Base-by-base conservation (phyloP, 2,113 vertebrate genomes). In the Festucalex cinctus region DNA sequence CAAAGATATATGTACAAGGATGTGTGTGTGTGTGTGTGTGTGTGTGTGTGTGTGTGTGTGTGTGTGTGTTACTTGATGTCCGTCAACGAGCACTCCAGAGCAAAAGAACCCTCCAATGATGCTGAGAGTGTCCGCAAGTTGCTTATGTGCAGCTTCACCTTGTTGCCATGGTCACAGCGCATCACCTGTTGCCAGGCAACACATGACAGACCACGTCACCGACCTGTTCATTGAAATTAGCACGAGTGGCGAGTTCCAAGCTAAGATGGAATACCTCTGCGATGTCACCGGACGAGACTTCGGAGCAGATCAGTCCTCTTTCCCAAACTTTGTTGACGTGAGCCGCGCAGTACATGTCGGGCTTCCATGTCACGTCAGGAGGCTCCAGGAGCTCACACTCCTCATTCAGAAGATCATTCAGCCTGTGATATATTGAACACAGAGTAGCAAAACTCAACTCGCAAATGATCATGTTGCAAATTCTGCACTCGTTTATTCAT, bases 141-240 rank as follows among this genome's bases (percentile, higher is more conserved):
- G 58, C 66, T 79, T 67, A 88, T n/a, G 44, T 92, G 86, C 20
- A 95, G 69, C 59, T 84, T 86, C 77, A 90, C 86, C 64, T 73
- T 88, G 79, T 83, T 90, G 71, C 96, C 97, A 84, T 92, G 91
- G 69, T 99, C 97, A 81, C 93, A 95, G 36, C 93, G 92, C 26
- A 91, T 82, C 61, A 98, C 93, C 97, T 99, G 75, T 26, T 63
- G 28, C 17, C 54, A 65, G 32, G 10, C 63, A 68, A 37, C 22
- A 77, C 13, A 63, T 16, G 12, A 4, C 13, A 63, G 4, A 67
- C 3, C 54, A 20, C 73, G 12, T 36, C 35, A 41, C 5, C 17
- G 35, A 39, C 1, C 19, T 36, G 32, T 12, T 36, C n/a, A 39
- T 9, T 66, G 35, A 24, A 35, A 24, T 41, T 69, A 6, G 12